Conservation (phyloP, 1,140 invertebrate species). For the Drosophila insularis region DNA sequence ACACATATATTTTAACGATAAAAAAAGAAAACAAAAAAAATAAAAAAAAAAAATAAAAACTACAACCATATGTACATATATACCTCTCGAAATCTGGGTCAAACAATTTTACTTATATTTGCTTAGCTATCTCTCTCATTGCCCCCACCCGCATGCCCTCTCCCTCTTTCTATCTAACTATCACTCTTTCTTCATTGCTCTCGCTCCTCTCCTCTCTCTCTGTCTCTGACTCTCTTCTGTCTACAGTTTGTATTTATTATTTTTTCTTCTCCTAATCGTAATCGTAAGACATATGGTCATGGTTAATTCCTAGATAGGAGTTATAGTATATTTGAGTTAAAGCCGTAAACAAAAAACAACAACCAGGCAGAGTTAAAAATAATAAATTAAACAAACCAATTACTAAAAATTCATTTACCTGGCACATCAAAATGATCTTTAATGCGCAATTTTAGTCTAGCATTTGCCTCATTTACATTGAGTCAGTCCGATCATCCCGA, state of each 20-base stretch:
- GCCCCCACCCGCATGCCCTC: neutral
- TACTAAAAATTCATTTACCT: too few relatives aligned
- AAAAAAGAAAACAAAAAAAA: slow-evolving; percentile 37
- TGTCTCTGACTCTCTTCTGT: neutral
- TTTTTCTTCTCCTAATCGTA: slow-evolving; percentile 26
- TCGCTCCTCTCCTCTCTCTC: neutral
- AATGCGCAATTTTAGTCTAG: too few relatives aligned
- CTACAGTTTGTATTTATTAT: neutral
- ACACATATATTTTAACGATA: slow-evolving; percentile 52
- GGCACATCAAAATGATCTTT: too few relatives aligned
- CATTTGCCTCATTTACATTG: too few relatives aligned
- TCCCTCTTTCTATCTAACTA: neutral
- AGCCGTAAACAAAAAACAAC: too few relatives aligned
- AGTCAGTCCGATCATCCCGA: too few relatives aligned
- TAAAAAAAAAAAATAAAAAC: slow-evolving; percentile 6
- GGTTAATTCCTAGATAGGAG: slow-evolving; percentile 13
- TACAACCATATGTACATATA: slow-evolving; percentile 11
- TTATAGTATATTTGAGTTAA: neutral
- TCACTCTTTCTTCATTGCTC: neutral
- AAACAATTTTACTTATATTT: slow-evolving; percentile 74
- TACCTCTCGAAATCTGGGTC: slow-evolving; percentile 69
- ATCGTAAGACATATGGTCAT: slow-evolving; percentile 16
- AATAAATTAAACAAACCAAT: too few relatives aligned
- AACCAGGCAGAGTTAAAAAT: too few relatives aligned
- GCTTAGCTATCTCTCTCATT: slow-evolving; percentile 48